phyloP scores from a whole-genome alignment of 2,888 invertebrate genomes.

The Mythimna albipuncta region DNA sequence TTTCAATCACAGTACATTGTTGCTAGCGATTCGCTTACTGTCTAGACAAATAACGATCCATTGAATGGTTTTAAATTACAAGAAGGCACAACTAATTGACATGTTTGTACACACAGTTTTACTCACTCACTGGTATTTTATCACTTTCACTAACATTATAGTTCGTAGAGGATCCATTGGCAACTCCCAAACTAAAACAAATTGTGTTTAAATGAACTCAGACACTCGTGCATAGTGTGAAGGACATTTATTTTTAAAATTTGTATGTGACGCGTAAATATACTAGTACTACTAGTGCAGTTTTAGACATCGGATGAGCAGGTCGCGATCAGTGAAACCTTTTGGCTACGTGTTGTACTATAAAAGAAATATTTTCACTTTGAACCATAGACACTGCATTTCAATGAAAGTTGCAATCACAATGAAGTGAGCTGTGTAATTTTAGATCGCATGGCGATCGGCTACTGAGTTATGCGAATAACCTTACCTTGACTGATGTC shows the following conservation, averaged over 20 bases:
- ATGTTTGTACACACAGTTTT: neutral
- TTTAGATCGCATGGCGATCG: constrained; percentile 4
- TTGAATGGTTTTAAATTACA: neutral
- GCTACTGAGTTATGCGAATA: neutral
- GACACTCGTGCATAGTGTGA: neutral
- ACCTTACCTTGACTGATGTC: neutral
- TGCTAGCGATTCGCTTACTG: neutral
- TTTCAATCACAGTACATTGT: neutral
- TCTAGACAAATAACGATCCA: neutral
- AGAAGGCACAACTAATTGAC: neutral
- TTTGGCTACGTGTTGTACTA: neutral
- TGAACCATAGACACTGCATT: neutral
- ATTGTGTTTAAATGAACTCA: neutral
- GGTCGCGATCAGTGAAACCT: neutral
- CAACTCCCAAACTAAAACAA: neutral
- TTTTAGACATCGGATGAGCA: neutral
- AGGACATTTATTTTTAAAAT: constrained; percentile 19
- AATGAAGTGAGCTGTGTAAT: neutral
- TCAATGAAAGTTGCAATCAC: neutral
- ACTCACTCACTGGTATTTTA: neutral
- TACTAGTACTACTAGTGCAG: neutral
- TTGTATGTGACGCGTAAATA: neutral
- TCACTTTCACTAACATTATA: neutral
- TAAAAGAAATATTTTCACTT: neutral
- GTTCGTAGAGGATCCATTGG: too few species aligned